Evolutionary conservation across 2,797 vertebrate species (phyloP).

Genomic region (Brotula barbata): DNA sequence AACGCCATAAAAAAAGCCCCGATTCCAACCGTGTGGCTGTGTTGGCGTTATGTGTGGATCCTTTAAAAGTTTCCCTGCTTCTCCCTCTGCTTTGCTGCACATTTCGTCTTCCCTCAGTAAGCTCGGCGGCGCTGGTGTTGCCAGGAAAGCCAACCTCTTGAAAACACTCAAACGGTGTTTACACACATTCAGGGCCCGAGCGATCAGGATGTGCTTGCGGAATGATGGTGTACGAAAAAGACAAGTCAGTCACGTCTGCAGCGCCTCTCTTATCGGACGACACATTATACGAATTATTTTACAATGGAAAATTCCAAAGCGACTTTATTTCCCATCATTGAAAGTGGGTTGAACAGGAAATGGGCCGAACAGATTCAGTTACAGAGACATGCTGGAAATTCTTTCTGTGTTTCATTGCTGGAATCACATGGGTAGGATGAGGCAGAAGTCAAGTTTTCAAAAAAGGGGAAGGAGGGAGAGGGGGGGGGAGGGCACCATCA

Average conservation of each 20-base stretch:
- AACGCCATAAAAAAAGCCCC: background rate
- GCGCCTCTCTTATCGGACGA: background rate
- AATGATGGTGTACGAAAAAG: background rate
- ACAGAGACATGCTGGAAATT: background rate
- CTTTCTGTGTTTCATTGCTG: background rate
- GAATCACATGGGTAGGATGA: slow-evolving; percentile 4
- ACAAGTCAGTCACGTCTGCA: background rate
- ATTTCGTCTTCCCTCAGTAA: background rate
- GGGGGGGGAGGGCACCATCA: too few relatives aligned
- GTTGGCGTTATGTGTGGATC: too few relatives aligned
- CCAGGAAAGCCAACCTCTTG: background rate
- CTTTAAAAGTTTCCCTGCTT: too few relatives aligned
- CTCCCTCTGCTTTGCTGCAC: background rate
- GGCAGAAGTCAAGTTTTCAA: background rate
- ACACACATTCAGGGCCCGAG: background rate
- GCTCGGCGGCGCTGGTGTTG: slow-evolving; percentile 1
- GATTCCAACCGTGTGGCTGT: too few relatives aligned
- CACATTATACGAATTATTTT: background rate
- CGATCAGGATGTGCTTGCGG: slow-evolving; percentile 17
- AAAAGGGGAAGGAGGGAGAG: too few relatives aligned
- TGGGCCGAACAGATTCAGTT: background rate
- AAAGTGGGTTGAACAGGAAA: slow-evolving; percentile 20
- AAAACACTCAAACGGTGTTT: background rate
- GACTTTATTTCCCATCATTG: background rate
- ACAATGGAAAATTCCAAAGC: slow-evolving; percentile 40